Evolutionary conservation across 92 coral and sea anemone genomes (phyloP), one percentile per base, ranked within the genome.

Genomic region (Actinostola sp.): DNA sequence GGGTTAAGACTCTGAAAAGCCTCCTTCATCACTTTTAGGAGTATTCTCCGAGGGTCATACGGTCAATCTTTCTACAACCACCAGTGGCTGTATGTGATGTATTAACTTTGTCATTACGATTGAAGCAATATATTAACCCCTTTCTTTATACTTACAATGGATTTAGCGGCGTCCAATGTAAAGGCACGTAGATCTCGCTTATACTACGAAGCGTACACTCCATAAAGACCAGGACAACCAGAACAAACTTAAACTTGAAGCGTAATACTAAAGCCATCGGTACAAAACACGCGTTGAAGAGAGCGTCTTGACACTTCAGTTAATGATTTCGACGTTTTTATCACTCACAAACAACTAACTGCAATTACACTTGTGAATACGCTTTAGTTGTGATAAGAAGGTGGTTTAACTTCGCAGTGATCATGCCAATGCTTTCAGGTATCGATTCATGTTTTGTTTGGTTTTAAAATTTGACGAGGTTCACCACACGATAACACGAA

Each of bases 141-240:
- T 34, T 29, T 50, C n/a, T 25, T 68, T 35, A 32, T 73, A 63
- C 86, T 81, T 73, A 81, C 86, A 57, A 56, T 42, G 86, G 86
- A 28, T 81, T 81, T 51, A 67, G 29, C n/a, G 81, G 79, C 44
- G 79, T 62, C 86, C 86, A 81, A n/a, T 54, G 68, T 44, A 81
- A 38, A 8, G 86, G 70, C 4, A 63, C 60, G 31, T 81, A 81
- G 53, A 81, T 54, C 15, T 63, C 46, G n/a, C 86, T 53, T 11
- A 64, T 44, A 33, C 72, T 81, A 19, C 55, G 72, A 6, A 41
- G 17, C 1, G 80, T 27, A 54, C 44, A 57, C 39, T 54, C 74
- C 49, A 57, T 19, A 3, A 81, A 12, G 16, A 63, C 35, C 63
- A 53, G 48, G 6, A 42, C 24, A 28, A 26, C 23, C 25, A 65